A percentile compares a stretch with the other conserved stretches of the same genome.
Evolutionary conservation across 2,113 vertebrate genomes (phyloP).

Genomic region (Egretta garzetta): DNA sequence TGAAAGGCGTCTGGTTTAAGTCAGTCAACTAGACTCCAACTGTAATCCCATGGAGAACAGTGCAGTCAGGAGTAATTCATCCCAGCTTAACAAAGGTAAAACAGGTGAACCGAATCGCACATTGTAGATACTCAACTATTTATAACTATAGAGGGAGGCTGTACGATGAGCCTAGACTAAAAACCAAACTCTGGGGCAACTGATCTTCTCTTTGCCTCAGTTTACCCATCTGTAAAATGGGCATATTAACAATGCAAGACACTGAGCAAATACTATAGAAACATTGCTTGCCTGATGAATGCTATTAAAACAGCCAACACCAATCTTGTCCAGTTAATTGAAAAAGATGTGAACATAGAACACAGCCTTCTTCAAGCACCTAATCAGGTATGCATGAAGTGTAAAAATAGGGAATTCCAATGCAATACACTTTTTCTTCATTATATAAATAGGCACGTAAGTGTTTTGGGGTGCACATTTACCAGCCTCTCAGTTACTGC

Average conservation of each 20-base stretch:
- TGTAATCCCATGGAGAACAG: background rate
- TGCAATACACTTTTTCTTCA: background rate
- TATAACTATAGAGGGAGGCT: background rate
- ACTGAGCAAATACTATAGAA: background rate
- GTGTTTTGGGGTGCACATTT: background rate
- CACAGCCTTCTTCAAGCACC: background rate
- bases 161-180: background rate
- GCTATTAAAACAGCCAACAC: background rate
- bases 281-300: background rate
- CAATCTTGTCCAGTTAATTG: background rate
- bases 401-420: slow-evolving; percentile 47
- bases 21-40: background rate
- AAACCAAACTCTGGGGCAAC: background rate
- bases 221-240: background rate
- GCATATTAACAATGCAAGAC: rapidly evolving
- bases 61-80: background rate
- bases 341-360: background rate
- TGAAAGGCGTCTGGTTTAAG: background rate
- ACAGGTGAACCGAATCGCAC: rapidly evolving
- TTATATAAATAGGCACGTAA: background rate
- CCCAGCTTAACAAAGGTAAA: background rate
- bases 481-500: background rate
- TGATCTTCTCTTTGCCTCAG: background rate
- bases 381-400: background rate
- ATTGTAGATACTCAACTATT: background rate